phyloP scores from a whole-genome alignment of 2,113 vertebrate genomes.

The Hiodon tergisus region DNA sequence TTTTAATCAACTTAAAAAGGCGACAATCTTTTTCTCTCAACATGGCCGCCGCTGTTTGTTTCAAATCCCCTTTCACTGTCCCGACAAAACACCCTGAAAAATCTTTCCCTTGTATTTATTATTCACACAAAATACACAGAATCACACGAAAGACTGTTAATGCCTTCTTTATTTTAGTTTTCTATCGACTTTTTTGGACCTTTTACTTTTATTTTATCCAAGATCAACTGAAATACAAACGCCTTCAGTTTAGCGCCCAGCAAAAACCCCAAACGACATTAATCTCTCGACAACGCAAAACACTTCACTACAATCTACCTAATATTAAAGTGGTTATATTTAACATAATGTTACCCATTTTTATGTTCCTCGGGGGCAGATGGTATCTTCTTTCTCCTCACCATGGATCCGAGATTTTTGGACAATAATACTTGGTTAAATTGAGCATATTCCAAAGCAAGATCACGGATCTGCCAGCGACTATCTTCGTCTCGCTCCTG shows the following conservation, averaged over 20 bases:
- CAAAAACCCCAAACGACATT: slow-evolving; percentile 60
- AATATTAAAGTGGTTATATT: slow-evolving; percentile 65
- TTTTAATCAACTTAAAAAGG: slow-evolving; percentile 64
- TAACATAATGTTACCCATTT: slow-evolving; percentile 62
- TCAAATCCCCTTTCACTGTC: slow-evolving; percentile 89
- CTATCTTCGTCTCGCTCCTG: slow-evolving; percentile 49
- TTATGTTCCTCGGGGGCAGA: slow-evolving; percentile 62
- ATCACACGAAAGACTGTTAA: slow-evolving; percentile 5
- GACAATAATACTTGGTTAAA: slow-evolving; percentile 51
- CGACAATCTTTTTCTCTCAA: slow-evolving; percentile 80
- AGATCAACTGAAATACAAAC: slow-evolving; percentile 61
- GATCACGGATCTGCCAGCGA: slow-evolving; percentile 51
- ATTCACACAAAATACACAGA: slow-evolving; percentile 26
- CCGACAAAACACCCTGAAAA: slow-evolving; percentile 78
- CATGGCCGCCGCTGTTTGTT: slow-evolving; percentile 99
- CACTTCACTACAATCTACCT: slow-evolving; percentile 61
- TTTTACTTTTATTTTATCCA: slow-evolving; percentile 47
- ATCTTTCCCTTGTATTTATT: slow-evolving; percentile 31
- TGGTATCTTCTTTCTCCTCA: slow-evolving; percentile 76
- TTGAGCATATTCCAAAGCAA: slow-evolving; percentile 69
- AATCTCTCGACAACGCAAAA: slow-evolving; percentile 51
- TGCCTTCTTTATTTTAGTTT: slow-evolving; percentile 19
- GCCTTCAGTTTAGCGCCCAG: slow-evolving; percentile 71
- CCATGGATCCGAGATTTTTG: slow-evolving; percentile 71
- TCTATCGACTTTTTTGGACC: slow-evolving; percentile 25